Base-by-base conservation (phyloP, 2,797 vertebrate genomes). In the Pseudochaenichthys georgianus region DNA sequence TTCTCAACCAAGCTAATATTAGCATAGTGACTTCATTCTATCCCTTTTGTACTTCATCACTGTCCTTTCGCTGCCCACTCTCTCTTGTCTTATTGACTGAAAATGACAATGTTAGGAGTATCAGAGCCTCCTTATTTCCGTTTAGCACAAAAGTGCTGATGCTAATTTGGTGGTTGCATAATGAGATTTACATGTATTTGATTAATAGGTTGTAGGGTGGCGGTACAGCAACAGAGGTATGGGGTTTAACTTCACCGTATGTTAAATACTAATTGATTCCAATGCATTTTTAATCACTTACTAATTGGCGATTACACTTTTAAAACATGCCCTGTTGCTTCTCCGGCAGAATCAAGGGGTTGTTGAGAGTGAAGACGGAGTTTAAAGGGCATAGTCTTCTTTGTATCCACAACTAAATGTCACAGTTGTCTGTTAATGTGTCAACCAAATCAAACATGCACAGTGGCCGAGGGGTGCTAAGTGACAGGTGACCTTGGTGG, bases 231-330 rank as follows among this genome's bases (percentile, higher is more conserved):
- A 87, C 60, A 84, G 71, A 85, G 89, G 81, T 85, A 87, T 91
- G 87, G 91, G 83, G 88, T 93, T 93, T 90, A 91, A 88, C 91
- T 89, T 93, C 86, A 90, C 90, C 86, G 88, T 93, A 93, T 93
- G 89, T 92, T 93, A 93, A 95, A 93, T 87, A 83, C 90, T 87
- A 86, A 92, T 94, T 92, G 90, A 95, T 94, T 94, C 74, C 90
- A 93, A 88, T 95, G 93, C 92, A 94, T 95, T 92, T 95, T 94
- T 94, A 94, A 95, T 93, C 90, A 88, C 81, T 67, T 72, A 68
- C 89, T 95, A 94, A 95, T 95, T 94, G 76, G 77, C 67, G 89
- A 93, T 94, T 94, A 94, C 89, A 87, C 89, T 93, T 93, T 85
- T 81, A 85, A 89, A 94, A 85, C 86, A 77, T 73, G 84, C 80